Percentiles rank a stretch among this genome's conserved stretches.
Conservation (phyloP, 2,888 invertebrate species). For the Mesochorus sp. region DNA sequence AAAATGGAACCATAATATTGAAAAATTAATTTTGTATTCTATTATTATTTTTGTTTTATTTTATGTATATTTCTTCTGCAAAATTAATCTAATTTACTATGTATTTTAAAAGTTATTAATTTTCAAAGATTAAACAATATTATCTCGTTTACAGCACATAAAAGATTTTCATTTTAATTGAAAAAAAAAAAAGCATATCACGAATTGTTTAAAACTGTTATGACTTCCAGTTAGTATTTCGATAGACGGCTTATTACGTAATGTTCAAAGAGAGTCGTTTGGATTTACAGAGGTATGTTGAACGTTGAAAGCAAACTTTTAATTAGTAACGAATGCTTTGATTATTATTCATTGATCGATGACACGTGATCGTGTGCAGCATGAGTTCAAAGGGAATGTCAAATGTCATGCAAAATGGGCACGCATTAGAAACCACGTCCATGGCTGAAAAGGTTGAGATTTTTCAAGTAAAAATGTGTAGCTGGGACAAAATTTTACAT, state of each 20-base stretch:
- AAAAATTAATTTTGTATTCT: too few species aligned
- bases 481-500: neutral
- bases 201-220: too few species aligned
- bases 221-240: neutral
- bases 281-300: slow-evolving; percentile 4
- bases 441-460: neutral
- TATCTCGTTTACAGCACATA: too few species aligned
- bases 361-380: neutral
- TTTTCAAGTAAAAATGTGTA: neutral
- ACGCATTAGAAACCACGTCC: neutral
- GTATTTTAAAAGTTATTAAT: too few species aligned
- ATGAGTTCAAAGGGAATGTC: neutral
- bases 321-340: slow-evolving; percentile 34
- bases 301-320: slow-evolving; percentile 37
- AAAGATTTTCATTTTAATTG: too few species aligned
- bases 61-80: too few species aligned
- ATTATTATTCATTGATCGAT: slow-evolving; percentile 14
- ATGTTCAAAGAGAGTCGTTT: neutral
- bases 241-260: neutral
- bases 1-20: too few species aligned
- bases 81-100: too few species aligned
- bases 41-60: too few species aligned
- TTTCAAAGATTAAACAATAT: too few species aligned
- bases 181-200: too few species aligned
- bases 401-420: neutral